Conservation (phyloP, 2,113 vertebrate species). For the Merops nubicus region DNA sequence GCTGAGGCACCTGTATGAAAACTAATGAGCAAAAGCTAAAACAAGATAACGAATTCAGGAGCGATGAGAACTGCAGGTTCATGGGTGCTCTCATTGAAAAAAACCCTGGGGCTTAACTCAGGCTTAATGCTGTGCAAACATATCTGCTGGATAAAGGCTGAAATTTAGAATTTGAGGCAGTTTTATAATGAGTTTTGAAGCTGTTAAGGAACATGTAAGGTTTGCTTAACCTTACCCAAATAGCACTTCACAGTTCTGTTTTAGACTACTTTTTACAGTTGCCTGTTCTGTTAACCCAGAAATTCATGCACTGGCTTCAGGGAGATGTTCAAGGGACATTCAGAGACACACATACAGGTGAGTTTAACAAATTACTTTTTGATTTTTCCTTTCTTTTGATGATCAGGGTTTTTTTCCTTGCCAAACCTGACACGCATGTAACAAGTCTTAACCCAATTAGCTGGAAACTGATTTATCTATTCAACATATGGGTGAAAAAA, state of each 20-base stretch:
- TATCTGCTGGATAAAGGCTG: background rate
- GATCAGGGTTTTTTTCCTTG: background rate
- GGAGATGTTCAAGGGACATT: background rate
- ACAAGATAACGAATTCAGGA: background rate
- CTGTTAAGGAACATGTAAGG: background rate
- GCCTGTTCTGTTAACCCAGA: background rate
- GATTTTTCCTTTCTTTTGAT: background rate
- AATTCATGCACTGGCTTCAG: background rate
- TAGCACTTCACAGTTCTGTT: background rate
- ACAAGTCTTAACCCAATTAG: background rate
- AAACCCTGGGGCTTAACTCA: background rate
- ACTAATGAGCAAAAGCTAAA: background rate
- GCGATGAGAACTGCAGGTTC: background rate
- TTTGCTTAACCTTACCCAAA: background rate
- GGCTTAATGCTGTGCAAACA: background rate
- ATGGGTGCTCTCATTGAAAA: background rate
- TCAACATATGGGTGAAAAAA: background rate
- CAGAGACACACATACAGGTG: background rate
- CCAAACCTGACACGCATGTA: background rate
- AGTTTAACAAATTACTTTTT: background rate
- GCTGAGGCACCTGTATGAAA: background rate
- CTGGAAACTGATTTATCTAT: background rate
- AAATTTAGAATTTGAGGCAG: background rate
- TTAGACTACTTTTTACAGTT: background rate
- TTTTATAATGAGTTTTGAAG: background rate